A percentile compares a stretch with the other conserved stretches of the same genome.
phyloP scores from a whole-genome alignment of 2,113 vertebrate genomes.

The Microcebus ravelobensis region DNA sequence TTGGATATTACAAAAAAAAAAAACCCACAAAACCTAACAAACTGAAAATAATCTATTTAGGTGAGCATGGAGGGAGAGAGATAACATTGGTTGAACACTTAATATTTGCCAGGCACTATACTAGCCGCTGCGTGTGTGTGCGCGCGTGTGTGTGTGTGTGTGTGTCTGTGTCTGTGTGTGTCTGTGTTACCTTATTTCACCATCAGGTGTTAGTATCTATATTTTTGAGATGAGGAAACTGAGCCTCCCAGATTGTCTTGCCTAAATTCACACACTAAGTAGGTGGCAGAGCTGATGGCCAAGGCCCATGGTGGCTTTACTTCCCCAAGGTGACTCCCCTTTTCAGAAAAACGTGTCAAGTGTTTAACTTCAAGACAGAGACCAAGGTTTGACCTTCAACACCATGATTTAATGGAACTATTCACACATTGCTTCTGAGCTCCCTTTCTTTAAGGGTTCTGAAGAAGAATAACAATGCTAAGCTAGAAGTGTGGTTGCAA shows the following conservation, averaged over 20 bases:
- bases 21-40: not conserved
- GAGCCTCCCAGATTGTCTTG: not conserved
- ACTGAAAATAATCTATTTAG: not conserved
- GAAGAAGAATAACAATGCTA: not conserved
- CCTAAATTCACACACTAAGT: not conserved
- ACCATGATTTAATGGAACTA: not conserved
- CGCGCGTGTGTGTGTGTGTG: not conserved
- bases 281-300: not conserved
- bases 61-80: not conserved
- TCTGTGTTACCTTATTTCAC: not conserved
- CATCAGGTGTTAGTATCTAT: not conserved
- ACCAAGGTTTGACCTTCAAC: not conserved
- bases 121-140: not conserved
- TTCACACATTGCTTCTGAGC: not conserved
- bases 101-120: not conserved
- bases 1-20: not conserved
- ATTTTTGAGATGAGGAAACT: not conserved
- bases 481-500: not conserved
- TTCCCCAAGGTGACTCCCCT: not conserved
- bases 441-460: not conserved
- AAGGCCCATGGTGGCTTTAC: not conserved
- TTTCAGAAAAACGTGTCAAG: not conserved
- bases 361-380: not conserved
- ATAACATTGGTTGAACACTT: not conserved
- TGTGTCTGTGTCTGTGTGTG: not conserved